Base-by-base conservation (phyloP, 2,113 vertebrate species). In the Struthio camelus region DNA sequence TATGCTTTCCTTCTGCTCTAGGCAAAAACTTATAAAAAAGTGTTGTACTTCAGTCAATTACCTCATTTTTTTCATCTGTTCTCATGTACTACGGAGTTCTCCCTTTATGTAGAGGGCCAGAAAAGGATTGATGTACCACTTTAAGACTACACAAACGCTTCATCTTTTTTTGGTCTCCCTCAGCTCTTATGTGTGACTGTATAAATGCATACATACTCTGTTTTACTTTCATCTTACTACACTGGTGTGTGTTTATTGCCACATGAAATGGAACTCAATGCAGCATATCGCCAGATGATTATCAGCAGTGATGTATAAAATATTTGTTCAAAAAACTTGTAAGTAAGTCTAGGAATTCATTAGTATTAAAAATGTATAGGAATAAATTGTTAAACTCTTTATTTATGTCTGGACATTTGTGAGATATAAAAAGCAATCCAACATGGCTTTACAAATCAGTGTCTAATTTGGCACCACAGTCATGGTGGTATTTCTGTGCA, bases 301-400 rank as follows among this genome's bases (percentile, higher is more conserved):
- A 73, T 85, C 58, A 93, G 36, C 18, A 64, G 58, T 2, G 1
- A 69, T 80, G 11, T 65, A 81, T 58, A 92, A 89, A 82, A 62
- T 92, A 90, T 66, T 78, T 89, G 66, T 64, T 93, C 64, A 8
- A 82, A 93, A 93, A 90, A 64, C 30, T 89, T 90, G 11, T 36
- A 85, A 87, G n/a, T 36, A 86, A 93, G n/a, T 12, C 1, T 1
- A 87, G 50, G 58, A 90, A 92, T 79, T 93, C 19, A 46, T 90
- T 94, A 86, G 11, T 56, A 48, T 69, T 72, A 93, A 93, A 85
- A 85, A 83, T n/a, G 6, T 51, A 61, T 38, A 11, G 30, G 38
- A 85, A 90, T 71, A 84, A 84, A 34, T 66, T 71, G 32, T 58
- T 76, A 85, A 56, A 32, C 25, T 95, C 42, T 85, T 93, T 81